Conservation (phyloP, 1,140 invertebrate genomes). For the Teleopsis dalmanni region DNA sequence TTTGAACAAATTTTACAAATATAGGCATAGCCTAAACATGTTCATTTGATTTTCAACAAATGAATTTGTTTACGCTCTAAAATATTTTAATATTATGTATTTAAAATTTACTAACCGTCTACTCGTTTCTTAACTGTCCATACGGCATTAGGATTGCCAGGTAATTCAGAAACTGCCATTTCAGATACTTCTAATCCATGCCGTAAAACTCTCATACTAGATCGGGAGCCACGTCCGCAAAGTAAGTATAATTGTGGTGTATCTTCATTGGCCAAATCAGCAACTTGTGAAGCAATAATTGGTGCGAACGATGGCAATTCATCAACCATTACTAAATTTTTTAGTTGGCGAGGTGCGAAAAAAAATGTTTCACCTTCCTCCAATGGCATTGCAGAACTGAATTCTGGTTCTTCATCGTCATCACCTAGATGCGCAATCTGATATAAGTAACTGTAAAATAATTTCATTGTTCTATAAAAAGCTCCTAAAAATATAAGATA, state of each 20-base stretch:
- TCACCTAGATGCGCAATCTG: constrained; percentile 99
- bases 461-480: not conserved
- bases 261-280: constrained; percentile 91
- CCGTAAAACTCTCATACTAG: constrained; percentile 83
- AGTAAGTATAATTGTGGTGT: constrained; percentile 96
- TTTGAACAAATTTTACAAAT: constrained; percentile 10
- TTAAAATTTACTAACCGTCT: constrained; percentile 52
- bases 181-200: constrained; percentile 98
- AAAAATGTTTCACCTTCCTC: constrained; percentile 99
- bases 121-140: constrained; percentile 97
- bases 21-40: too few species aligned
- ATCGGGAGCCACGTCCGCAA: constrained; percentile 91
- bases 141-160: constrained; percentile 98
- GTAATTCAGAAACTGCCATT: constrained; percentile 98
- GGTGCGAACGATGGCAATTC: constrained; percentile 96
- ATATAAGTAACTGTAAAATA: constrained; percentile 74
- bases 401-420: constrained; percentile 98
- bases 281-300: constrained; percentile 70
- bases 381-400: constrained; percentile 95
- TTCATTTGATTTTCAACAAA: too few species aligned
- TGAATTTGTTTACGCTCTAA: too few species aligned
- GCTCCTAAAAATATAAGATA: not conserved
- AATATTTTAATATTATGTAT: not conserved
- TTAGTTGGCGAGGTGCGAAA: constrained; percentile 87
- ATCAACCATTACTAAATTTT: constrained; percentile 96